Base-by-base conservation (phyloP, 2,888 invertebrate species). In the Rhamphomyia laevipes region DNA sequence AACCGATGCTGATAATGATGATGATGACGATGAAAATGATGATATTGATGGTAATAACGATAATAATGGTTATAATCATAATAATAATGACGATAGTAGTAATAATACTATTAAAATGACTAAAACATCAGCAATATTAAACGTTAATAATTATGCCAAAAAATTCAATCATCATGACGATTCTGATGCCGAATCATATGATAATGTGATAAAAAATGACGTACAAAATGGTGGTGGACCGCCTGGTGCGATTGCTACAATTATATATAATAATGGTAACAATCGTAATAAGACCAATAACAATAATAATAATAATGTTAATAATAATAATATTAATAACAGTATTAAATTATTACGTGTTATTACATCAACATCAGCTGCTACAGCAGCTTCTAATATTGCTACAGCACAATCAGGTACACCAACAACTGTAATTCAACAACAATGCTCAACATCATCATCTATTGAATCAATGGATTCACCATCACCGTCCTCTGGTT, bases 161-260 rank as follows among this genome's bases (percentile, higher is more conserved):
- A 42, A 42, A 13, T 21, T 42, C 23, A 42, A 42, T 42, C 42
- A 27, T 42, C 23, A 42, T 21, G 42, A 42, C 7, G 42, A 42
- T 42, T 21, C 21, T 15, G 21, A 21, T 23, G 23, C 23, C 12
- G 42, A 42, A 27, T 42, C 27, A 42, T 23, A n/a, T 21, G 42
- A 21, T 43, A 61, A 68, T 59, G 67, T 67, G 56, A 64, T 68
- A 42, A 67, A 68, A 53, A 68, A 67, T 52, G 68, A 65, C 49
- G 59, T 67, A 63, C 64, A 63, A 53, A 64, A 62, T 50, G 63
- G 21, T n/a, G 13, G 16, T 21, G 18, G 62, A 56, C 57, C 60
- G 52, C 57, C 56, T 51, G 54, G 56, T 17, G 52, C 48, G n/a
- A 53, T 50, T 11, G 27, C 50, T 37, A 53, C 54, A 43, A 52